Conservation (phyloP, 2,888 invertebrate species). For the Tortricodes alternella region DNA sequence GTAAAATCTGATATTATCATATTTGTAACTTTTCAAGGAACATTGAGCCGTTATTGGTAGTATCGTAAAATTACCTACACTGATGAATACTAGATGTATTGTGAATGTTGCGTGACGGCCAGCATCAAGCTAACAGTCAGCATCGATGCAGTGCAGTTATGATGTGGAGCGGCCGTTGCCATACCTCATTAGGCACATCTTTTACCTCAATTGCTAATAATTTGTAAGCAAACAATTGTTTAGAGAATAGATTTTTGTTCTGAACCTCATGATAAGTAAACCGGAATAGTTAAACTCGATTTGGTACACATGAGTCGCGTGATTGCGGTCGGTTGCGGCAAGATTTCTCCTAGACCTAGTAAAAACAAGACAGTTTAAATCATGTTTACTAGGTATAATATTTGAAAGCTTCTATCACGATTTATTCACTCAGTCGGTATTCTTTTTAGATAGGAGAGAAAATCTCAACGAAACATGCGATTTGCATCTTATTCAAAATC, state of each 20-base stretch:
- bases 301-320: constrained; percentile 54
- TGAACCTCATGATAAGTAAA: constrained; percentile 1
- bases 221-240: background rate
- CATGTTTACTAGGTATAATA: constrained; percentile 54
- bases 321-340: constrained; percentile 59
- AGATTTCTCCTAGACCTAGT: constrained; percentile 62
- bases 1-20: no score
- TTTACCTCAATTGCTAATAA: background rate
- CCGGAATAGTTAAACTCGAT: constrained; percentile 2
- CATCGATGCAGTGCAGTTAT: constrained; percentile 33
- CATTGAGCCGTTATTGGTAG: no score
- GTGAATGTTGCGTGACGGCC: constrained; percentile 55
- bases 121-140: constrained; percentile 46
- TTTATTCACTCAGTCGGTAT: constrained; percentile 53
- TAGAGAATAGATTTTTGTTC: background rate
- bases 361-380: constrained; percentile 72
- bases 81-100: constrained; percentile 20
- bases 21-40: no score
- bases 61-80: background rate
- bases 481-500: constrained; percentile 39
- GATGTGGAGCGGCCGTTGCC: constrained; percentile 33
- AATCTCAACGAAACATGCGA: constrained; percentile 61
- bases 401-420: constrained; percentile 57
- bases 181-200: constrained; percentile 49
- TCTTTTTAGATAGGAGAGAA: constrained; percentile 52